Conservation (phyloP, 2,888 invertebrate species). For the Xylocampa areola region DNA sequence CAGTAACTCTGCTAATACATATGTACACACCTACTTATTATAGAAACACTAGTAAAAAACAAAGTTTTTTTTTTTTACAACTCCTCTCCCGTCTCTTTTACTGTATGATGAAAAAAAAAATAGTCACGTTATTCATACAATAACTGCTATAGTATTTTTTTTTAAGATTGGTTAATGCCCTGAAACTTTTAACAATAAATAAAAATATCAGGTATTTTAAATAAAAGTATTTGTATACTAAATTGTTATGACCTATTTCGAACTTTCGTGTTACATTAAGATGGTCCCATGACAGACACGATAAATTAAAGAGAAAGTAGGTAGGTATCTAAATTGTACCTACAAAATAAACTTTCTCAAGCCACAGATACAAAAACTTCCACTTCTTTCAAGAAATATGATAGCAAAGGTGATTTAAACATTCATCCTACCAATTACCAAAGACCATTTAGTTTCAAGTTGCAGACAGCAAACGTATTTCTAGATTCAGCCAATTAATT, state of each 20-base stretch:
- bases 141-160: too few relatives aligned
- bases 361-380: conserved; percentile 2
- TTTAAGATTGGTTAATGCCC: too few relatives aligned
- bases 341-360: conserved; percentile 19
- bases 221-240: too few relatives aligned
- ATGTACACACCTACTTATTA: too few relatives aligned
- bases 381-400: neutral
- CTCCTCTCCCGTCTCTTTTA: too few relatives aligned
- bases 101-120: too few relatives aligned
- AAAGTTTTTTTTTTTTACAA: too few relatives aligned
- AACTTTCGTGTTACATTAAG: conserved; percentile 36
- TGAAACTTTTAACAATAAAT: too few relatives aligned
- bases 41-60: too few relatives aligned
- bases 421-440: neutral
- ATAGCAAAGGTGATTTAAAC: neutral
- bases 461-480: conserved; percentile 2
- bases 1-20: too few relatives aligned
- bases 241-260: conserved; percentile 10
- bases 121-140: too few relatives aligned
- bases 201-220: too few relatives aligned
- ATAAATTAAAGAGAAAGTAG: conserved; percentile 42
- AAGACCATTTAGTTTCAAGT: neutral
- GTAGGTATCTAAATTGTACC: neutral
- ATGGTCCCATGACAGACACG: conserved; percentile 17
- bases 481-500: conserved; percentile 16